A percentile compares a stretch with the other conserved stretches of the same genome.
Evolutionary conservation across 2,888 invertebrate genomes (phyloP).

Genomic region (Aphodius sticticus): DNA sequence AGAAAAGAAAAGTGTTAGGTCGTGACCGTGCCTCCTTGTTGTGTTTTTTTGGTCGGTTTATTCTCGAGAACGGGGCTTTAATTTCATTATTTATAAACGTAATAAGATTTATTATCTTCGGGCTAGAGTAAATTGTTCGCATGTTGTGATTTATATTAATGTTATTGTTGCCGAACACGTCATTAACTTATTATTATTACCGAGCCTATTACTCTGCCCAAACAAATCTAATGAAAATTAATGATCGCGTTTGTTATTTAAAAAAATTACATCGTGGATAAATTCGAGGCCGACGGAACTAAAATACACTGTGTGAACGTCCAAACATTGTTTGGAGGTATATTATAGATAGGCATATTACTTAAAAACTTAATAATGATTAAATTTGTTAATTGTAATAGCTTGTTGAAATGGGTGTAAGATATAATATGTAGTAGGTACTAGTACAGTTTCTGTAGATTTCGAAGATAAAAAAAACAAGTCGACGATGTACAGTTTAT

Average conservation of each 20-base stretch:
- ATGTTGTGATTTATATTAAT: conserved; percentile 4
- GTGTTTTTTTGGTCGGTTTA: background rate
- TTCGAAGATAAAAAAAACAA: too few relatives aligned
- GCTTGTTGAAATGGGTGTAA: too few relatives aligned
- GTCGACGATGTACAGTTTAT: too few relatives aligned
- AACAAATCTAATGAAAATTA: background rate
- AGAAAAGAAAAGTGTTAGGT: background rate
- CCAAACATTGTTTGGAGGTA: background rate
- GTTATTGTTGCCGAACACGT: background rate
- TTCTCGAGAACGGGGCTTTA: background rate
- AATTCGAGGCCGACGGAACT: background rate
- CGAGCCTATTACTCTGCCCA: background rate
- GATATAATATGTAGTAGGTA: too few relatives aligned
- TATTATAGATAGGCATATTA: background rate
- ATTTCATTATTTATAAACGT: background rate
- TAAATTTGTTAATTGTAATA: too few relatives aligned
- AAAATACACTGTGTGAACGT: background rate
- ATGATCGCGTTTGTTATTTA: background rate
- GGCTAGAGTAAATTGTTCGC: background rate
- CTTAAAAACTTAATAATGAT: background rate
- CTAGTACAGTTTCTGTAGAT: too few relatives aligned
- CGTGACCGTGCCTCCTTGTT: background rate
- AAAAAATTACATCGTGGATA: background rate
- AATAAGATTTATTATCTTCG: conserved; percentile 4
- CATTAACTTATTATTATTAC: conserved; percentile 4